These are phyloP conservation scores for Cherax quadricarinatus DNA, from an alignment of 1,140 invertebrate species.

Conservation along the genomic window DNA sequence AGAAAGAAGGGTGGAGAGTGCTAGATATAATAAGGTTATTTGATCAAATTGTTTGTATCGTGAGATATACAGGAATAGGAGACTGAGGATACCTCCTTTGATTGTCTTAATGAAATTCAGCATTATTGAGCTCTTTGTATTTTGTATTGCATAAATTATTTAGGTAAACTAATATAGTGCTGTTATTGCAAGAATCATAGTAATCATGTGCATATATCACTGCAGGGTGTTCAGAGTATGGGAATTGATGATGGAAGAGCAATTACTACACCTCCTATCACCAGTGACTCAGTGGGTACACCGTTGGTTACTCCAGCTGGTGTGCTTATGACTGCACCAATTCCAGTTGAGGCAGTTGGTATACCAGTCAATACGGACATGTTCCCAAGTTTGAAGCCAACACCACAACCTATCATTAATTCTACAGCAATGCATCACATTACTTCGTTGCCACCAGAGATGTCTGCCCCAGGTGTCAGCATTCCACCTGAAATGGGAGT, in stretches of 20 bases:
- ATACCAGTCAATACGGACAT: slow-evolving; percentile 9
- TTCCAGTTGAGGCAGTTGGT: slow-evolving; percentile 19
- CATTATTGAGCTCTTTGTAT: neutral
- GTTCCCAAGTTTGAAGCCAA: slow-evolving; percentile 10
- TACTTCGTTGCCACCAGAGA: slow-evolving; percentile 15
- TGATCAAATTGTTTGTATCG: too few species aligned
- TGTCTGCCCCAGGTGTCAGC: slow-evolving; percentile 20
- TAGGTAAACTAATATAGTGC: neutral
- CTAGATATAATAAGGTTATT: too few species aligned
- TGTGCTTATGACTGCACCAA: slow-evolving; percentile 7
- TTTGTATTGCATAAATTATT: neutral
- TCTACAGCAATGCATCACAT: slow-evolving; percentile 16
- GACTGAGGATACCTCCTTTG: too few species aligned
- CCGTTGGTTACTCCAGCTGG: slow-evolving; percentile 18
- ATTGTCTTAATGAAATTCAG: too few species aligned
- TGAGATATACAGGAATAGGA: too few species aligned
- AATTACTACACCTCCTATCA: neutral
- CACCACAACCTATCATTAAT: slow-evolving; percentile 9
- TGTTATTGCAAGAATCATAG: neutral
- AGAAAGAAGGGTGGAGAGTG: too few species aligned
- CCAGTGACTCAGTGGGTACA: neutral
- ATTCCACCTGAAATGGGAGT: slow-evolving; percentile 2
- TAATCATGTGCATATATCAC: neutral
- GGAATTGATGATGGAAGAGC: slow-evolving; percentile 25
- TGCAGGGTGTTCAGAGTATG: slow-evolving; percentile 22